Percentiles rank a stretch among this genome's conserved stretches.
phyloP scores from a whole-genome alignment of 2,888 invertebrate genomes.

The Rhogogaster chlorosoma region DNA sequence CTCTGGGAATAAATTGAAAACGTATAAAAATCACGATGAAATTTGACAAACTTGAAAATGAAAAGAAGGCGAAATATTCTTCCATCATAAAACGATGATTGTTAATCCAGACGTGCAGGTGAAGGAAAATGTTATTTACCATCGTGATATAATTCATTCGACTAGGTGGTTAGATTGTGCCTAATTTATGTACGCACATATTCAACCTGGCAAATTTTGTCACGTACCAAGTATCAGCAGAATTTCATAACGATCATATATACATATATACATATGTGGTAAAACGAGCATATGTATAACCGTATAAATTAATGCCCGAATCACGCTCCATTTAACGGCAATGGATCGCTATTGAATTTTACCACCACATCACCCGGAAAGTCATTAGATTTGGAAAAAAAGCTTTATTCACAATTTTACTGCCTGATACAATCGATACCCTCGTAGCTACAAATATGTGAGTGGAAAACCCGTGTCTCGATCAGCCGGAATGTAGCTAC shows the following conservation, averaged over 20 bases:
- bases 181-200: not conserved
- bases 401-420: not conserved
- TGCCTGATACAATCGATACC: not conserved
- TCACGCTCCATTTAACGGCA: not conserved
- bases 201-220: not conserved
- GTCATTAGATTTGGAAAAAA: not conserved
- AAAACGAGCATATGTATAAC: not conserved
- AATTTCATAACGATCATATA: conserved; percentile 1
- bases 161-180: not conserved
- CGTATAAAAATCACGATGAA: not conserved
- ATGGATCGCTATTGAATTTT: not conserved
- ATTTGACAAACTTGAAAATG: not conserved
- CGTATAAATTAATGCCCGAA: not conserved
- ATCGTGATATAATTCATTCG: not conserved
- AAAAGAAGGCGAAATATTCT: not conserved
- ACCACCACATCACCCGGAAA: not conserved
- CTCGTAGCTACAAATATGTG: not conserved
- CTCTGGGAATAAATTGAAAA: not conserved
- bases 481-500: not conserved
- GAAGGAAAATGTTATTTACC: not conserved
- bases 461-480: not conserved
- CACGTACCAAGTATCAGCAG: conserved; percentile 10
- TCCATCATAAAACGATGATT: not conserved
- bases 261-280: not conserved
- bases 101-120: not conserved